Conservation (phyloP, 2,888 invertebrate genomes). For the Masnerella sp. region DNA sequence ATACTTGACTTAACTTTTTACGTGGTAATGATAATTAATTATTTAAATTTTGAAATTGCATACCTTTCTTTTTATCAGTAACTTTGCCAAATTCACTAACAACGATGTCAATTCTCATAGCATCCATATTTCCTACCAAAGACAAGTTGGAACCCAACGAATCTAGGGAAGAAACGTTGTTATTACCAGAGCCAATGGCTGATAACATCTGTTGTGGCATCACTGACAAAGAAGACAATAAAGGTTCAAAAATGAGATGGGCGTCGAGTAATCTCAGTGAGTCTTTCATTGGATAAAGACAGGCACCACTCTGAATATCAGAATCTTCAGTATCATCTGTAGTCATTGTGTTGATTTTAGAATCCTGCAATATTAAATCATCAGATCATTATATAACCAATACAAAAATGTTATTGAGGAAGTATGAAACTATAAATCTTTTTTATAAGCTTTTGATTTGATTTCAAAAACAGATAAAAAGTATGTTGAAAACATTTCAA, state of each 20-base stretch:
- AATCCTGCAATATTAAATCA: conserved; percentile 68
- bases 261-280: conserved; percentile 92
- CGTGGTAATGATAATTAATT: neutral
- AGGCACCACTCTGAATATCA: conserved; percentile 80
- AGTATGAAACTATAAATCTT: neutral
- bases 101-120: conserved; percentile 94
- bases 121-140: conserved; percentile 90
- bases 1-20: too few species aligned
- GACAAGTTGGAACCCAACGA: conserved; percentile 93
- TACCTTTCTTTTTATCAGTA: conserved; percentile 80
- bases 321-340: conserved; percentile 76
- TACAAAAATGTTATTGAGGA: neutral
- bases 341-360: conserved; percentile 77
- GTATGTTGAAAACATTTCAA: too few species aligned
- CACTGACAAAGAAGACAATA: conserved; percentile 92
- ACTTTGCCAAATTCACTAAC: conserved; percentile 90
- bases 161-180: conserved; percentile 86
- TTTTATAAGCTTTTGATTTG: neutral
- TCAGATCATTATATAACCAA: neutral
- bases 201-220: conserved; percentile 90
- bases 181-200: conserved; percentile 78
- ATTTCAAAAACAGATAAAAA: too few species aligned
- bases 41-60: neutral
- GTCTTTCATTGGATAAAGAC: conserved; percentile 88
- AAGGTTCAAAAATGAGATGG: conserved; percentile 94